These are phyloP conservation scores for Chironomus tepperi DNA, from an alignment of 1,140 invertebrate genomes.

Conservation along the genomic window DNA sequence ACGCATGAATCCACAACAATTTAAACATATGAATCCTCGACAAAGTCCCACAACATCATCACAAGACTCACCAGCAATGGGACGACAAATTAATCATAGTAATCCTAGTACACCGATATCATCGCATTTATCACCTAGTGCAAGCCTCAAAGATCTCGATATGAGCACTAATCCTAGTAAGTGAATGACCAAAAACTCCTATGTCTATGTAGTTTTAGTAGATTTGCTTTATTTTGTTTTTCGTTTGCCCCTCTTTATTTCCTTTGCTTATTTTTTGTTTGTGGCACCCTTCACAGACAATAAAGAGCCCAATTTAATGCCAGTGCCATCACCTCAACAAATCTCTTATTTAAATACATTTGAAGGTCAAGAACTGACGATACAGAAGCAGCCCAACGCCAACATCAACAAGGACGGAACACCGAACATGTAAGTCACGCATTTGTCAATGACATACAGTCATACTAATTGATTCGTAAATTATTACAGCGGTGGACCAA, in stretches of 20 bases:
- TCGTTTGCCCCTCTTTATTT: not conserved
- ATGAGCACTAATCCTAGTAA: conserved; percentile 16
- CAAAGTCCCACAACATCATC: conserved; percentile 53
- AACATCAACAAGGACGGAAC: conserved; percentile 63
- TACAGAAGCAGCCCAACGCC: conserved; percentile 92
- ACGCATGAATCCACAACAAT: conserved; percentile 43
- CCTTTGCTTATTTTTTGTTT: not conserved
- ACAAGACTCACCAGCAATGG: conserved; percentile 45
- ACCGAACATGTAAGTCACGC: conserved; percentile 30
- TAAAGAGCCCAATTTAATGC: conserved; percentile 88
- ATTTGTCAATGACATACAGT: not conserved
- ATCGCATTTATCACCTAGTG: conserved; percentile 51
- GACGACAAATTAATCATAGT: conserved; percentile 38
- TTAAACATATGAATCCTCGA: conserved; percentile 46
- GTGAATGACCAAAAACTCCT: conserved; percentile 4
- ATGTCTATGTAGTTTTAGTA: not conserved
- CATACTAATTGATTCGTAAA: too few species aligned
- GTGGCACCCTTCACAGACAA: conserved; percentile 28
- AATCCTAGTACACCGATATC: conserved; percentile 62
- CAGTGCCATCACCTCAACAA: conserved; percentile 90
- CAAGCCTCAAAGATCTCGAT: conserved; percentile 33
- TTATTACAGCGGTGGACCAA: not conserved
- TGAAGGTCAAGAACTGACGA: conserved; percentile 92
- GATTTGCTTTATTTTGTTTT: not conserved
- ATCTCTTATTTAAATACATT: conserved; percentile 92